Conservation (phyloP, 2,888 invertebrate species). For the Gari tellinella region DNA sequence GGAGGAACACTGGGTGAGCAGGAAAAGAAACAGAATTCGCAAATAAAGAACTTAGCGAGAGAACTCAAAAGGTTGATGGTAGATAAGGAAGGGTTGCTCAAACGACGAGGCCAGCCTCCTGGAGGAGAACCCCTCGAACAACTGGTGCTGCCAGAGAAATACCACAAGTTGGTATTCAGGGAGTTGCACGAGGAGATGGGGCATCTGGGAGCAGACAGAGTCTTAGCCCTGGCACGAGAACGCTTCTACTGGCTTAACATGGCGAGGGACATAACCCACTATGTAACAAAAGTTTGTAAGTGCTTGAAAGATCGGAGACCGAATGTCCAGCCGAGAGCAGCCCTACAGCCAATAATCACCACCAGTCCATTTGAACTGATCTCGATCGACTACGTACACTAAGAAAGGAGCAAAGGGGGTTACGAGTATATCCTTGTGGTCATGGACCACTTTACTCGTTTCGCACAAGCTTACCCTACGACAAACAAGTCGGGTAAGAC, state of each 20-base stretch:
- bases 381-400: constrained; percentile 49
- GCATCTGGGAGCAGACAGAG: constrained; percentile 24
- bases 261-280: constrained; percentile 19
- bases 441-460: constrained; percentile 54
- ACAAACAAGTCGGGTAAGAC: constrained; percentile 41
- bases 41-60: neutral
- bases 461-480: constrained; percentile 53
- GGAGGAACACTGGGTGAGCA: no score
- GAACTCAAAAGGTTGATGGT: neutral
- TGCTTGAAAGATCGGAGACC: constrained; percentile 29
- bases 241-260: constrained; percentile 26
- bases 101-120: neutral
- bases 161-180: neutral
- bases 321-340: neutral
- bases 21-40: no score
- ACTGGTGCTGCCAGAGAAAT: constrained; percentile 3
- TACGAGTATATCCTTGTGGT: constrained; percentile 56
- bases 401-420: constrained; percentile 46
- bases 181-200: constrained; percentile 24
- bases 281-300: constrained; percentile 11
- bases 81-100: neutral
- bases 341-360: constrained; percentile 32
- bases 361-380: constrained; percentile 48
- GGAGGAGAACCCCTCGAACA: constrained; percentile 4
- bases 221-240: constrained; percentile 15